Evolutionary conservation across 2,888 invertebrate genomes (phyloP), one percentile per base, ranked within the genome.

Genomic region (Nebria brevicollis): DNA sequence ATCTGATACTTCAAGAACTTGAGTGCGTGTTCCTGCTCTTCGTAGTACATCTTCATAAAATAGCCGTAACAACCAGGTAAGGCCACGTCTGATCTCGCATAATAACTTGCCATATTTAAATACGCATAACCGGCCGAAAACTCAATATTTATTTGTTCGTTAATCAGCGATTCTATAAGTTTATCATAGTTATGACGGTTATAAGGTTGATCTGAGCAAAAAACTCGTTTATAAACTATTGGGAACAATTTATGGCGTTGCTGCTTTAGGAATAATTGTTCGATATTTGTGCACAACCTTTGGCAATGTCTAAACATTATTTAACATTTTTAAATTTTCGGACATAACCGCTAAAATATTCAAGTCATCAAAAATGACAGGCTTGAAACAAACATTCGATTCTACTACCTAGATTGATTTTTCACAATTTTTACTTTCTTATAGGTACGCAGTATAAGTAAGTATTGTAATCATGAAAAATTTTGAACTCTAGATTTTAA

Each of bases 91-190:
- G 88, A 89, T 72, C 89, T 86, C 13, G 90, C 90, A 82, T 91
- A 91, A 85, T 89, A 90, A 82, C 87, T 85, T 87, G 92, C 91
- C 92, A 94, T 92, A 10, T 92, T 91, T 83, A 93, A 87, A 86
- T 94, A 94, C 75, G 90, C 89, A 86, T 92, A 92, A 83, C 91
- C 90, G 20, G 93, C 93, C 83, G 90, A 90, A 13, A 93, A 88
- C 87, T 94, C 93, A 78, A 89, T 87, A 84, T 90, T 89, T 83
- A 92, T 91, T 86, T 93, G 92, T 72, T 89, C 87, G 86, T 93
- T 93, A 65, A 93, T 84, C 20, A 87, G 88, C 20, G 86, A 87
- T 87, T 92, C 92, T 10, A 89, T 88, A 84, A 91, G 91, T 83
- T 88, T 83, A 80, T 89, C 87, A 84, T 89, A 90, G 68, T 86